phyloP scores from a whole-genome alignment of 1,140 invertebrate species.

The Sycobia sp. region DNA sequence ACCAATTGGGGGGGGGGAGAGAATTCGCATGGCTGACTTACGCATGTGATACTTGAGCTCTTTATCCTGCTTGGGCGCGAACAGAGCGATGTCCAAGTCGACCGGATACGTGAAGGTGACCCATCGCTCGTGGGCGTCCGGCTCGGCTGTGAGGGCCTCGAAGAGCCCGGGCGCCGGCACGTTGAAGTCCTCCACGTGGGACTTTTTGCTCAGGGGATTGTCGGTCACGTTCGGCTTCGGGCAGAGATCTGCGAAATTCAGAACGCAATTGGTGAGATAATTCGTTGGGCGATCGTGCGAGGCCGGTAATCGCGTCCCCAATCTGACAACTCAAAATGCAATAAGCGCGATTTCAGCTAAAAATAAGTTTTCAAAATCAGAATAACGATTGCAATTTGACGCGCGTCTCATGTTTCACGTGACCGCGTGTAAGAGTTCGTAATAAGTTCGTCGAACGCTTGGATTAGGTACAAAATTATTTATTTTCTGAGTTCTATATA shows the following conservation, averaged over 20 bases:
- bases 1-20: no score
- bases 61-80: constrained; percentile 65
- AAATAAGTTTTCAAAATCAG: no score
- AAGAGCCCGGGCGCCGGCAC: constrained; percentile 85
- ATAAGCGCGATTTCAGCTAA: no score
- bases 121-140: constrained; percentile 77
- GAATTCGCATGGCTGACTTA: constrained; percentile 56
- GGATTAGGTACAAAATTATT: no score
- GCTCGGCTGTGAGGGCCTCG: constrained; percentile 77
- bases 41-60: constrained; percentile 73
- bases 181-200: constrained; percentile 84
- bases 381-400: no score
- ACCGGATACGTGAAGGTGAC: constrained; percentile 78
- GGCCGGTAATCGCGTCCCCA: no score
- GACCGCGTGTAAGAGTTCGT: no score
- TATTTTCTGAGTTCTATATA: no score
- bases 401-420: no score
- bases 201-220: constrained; percentile 75
- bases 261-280: background rate
- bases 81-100: constrained; percentile 67
- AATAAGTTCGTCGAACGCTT: no score
- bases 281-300: no score
- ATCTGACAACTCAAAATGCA: no score
- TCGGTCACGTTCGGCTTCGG: constrained; percentile 81
- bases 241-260: constrained; percentile 79